These are phyloP conservation scores for Latrodectus hesperus DNA, from an alignment of 2,888 invertebrate species.

Conservation along the genomic window DNA sequence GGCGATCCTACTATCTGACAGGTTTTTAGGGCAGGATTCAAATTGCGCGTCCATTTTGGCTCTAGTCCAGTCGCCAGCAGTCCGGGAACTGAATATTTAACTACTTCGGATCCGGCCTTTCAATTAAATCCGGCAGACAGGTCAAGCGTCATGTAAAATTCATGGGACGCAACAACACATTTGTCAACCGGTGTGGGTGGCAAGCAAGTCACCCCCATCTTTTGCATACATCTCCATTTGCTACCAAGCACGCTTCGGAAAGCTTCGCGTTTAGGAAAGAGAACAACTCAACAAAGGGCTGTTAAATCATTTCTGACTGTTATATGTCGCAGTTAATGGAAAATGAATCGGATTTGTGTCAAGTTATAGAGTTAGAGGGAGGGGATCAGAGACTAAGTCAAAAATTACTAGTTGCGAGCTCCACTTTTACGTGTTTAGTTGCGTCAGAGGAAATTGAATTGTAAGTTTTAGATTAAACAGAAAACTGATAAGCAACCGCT, in stretches of 20 bases:
- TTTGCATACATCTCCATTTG: slow-evolving; percentile 42
- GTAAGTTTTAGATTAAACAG: no score
- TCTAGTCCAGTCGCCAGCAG: slow-evolving; percentile 11
- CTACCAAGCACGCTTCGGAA: background rate
- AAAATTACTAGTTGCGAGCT: background rate
- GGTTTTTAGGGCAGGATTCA: background rate
- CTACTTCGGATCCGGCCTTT: slow-evolving; percentile 37
- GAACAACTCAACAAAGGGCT: background rate
- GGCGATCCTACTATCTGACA: background rate
- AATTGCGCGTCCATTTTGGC: slow-evolving; percentile 4
- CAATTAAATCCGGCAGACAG: slow-evolving; percentile 53
- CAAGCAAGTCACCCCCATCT: background rate
- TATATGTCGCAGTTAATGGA: slow-evolving; percentile 38
- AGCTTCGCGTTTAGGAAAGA: slow-evolving; percentile 15
- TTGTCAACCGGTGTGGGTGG: slow-evolving; percentile 19
- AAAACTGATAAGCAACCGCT: no score
- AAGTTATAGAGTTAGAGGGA: background rate
- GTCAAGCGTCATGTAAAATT: slow-evolving; percentile 49
- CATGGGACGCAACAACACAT: slow-evolving; percentile 32
- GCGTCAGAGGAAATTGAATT: background rate
- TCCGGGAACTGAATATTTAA: slow-evolving; percentile 46
- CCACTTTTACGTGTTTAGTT: background rate
- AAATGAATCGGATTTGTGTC: slow-evolving; percentile 27
- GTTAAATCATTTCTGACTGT: slow-evolving; percentile 42
- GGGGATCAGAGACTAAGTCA: background rate